These are phyloP conservation scores for Drosophila tristis DNA, from an alignment of 1,140 invertebrate species.

Conservation along the genomic window DNA sequence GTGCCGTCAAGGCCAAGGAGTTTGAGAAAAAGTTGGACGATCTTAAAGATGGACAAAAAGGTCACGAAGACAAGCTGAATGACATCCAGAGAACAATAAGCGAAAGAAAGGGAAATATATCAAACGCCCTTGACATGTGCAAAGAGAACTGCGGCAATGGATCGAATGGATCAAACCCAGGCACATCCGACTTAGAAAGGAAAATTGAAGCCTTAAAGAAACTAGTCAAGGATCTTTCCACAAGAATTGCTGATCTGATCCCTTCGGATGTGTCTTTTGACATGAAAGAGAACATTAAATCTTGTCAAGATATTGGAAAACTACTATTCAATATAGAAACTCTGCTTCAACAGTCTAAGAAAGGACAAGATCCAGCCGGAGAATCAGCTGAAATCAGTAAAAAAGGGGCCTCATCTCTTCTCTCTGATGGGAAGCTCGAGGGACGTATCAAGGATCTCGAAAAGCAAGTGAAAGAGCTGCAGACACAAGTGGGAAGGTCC, in stretches of 20 bases:
- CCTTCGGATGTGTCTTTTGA: not conserved
- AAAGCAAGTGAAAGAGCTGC: not conserved
- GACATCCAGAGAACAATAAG: not conserved
- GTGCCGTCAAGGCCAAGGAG: not conserved
- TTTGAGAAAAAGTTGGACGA: slow-evolving; percentile 18
- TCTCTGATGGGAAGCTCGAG: no score
- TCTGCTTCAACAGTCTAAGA: not conserved
- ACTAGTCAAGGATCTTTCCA: not conserved
- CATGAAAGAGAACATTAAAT: not conserved
- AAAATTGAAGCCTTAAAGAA: not conserved
- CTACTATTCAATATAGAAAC: not conserved
- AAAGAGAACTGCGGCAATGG: not conserved
- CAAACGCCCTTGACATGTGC: slow-evolving; percentile 5
- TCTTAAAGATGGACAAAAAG: slow-evolving; percentile 10
- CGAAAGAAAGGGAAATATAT: not conserved
- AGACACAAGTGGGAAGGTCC: not conserved
- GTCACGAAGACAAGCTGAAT: not conserved
- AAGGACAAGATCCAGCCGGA: not conserved
- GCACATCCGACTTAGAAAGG: not conserved
- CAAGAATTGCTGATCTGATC: not conserved
- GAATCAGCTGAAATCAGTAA: no score
- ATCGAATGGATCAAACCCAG: not conserved
- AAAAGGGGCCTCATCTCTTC: not conserved
- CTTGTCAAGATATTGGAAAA: slow-evolving; percentile 4
- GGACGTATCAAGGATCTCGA: not conserved